Percentiles rank a stretch among this genome's conserved stretches.
Evolutionary conservation across 1,140 invertebrate genomes (phyloP).

Genomic region (Acromyrmex echinatior): DNA sequence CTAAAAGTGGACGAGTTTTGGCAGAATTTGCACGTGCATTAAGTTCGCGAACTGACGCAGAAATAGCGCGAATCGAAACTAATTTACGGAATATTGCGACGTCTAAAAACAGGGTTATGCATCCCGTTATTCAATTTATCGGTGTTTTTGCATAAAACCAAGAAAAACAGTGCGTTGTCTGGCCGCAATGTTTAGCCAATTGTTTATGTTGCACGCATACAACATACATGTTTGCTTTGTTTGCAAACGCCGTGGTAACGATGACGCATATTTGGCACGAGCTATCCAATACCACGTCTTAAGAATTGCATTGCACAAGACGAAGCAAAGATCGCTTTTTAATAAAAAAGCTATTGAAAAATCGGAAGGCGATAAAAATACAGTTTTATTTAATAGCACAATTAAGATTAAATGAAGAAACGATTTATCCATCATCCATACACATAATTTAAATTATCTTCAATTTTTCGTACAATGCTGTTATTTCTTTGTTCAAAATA

Average conservation of each 20-base stretch:
- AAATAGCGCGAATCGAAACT: conserved; percentile 56
- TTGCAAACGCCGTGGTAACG: conserved; percentile 45
- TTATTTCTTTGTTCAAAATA: not conserved
- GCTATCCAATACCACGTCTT: not conserved
- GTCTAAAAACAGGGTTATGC: conserved; percentile 48
- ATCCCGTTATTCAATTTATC: conserved; percentile 64
- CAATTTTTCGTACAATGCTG: not conserved
- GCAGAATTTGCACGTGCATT: conserved; percentile 11
- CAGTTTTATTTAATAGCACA: not conserved
- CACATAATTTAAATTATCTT: not conserved
- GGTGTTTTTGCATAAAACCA: conserved; percentile 63
- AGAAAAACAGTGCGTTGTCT: conserved; percentile 23
- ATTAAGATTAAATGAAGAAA: not conserved
- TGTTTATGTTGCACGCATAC: conserved; percentile 51
- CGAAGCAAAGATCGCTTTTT: not conserved
- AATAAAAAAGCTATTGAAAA: not conserved
- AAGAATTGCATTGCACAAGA: conserved; percentile 36
- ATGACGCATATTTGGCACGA: conserved; percentile 61
- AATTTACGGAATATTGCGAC: conserved; percentile 47
- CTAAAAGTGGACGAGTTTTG: conserved; percentile 40
- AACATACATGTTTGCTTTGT: conserved; percentile 37
- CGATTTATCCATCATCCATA: not conserved
- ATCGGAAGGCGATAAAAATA: not conserved
- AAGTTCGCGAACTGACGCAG: conserved; percentile 11
- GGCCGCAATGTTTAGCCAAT: conserved; percentile 38